Percentiles rank a stretch among this genome's conserved stretches.
Conservation (phyloP, 30 jellyfish, hydroid and myxozoan species). For the Phacellophora camtschatica region DNA sequence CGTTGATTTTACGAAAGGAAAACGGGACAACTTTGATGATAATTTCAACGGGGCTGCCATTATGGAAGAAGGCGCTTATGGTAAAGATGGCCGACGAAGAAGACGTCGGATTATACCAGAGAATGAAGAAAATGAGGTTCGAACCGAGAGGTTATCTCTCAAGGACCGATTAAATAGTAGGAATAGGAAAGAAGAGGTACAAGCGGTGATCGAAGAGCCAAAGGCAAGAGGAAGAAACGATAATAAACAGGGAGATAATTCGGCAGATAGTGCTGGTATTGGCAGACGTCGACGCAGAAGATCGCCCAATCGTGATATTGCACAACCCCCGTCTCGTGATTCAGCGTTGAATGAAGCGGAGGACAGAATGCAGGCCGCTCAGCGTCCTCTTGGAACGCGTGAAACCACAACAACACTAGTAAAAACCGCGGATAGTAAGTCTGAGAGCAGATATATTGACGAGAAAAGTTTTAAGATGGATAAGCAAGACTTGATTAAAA, state of each 20-base stretch:
- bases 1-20: constrained; percentile 62
- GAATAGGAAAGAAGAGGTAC: background rate
- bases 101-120: constrained; percentile 1
- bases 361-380: background rate
- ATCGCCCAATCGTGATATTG: background rate
- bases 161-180: background rate
- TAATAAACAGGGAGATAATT: background rate
- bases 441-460: background rate
- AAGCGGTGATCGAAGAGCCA: background rate
- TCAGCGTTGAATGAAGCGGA: constrained; percentile 6
- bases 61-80: constrained; percentile 39
- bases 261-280: constrained; percentile 1
- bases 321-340: constrained; percentile 25
- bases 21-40: background rate
- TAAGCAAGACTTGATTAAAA: background rate
- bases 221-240: background rate
- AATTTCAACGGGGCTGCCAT: background rate
- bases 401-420: constrained; percentile 46
- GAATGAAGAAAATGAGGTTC: background rate
- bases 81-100: constrained; percentile 59
- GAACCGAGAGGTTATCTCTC: constrained; percentile 12
- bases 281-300: constrained; percentile 35
- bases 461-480: constrained; percentile 6
- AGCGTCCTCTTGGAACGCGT: background rate
- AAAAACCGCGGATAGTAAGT: background rate